Evolutionary conservation across 2,113 vertebrate genomes (phyloP).

Genomic region (Grallaria varia): DNA sequence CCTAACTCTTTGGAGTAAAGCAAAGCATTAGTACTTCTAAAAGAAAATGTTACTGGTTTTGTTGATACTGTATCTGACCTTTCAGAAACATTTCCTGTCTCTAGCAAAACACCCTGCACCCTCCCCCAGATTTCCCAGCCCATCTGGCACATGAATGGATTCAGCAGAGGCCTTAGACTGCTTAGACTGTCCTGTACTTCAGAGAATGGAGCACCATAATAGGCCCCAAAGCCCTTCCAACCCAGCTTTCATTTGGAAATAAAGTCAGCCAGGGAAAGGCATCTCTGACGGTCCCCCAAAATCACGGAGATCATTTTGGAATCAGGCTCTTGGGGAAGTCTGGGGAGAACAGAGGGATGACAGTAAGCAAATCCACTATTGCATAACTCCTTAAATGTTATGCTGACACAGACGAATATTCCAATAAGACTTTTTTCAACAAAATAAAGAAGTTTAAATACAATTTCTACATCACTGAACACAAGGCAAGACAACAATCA

Average conservation of each 20-base stretch:
- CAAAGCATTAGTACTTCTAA: background rate
- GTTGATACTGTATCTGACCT: background rate
- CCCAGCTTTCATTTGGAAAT: background rate
- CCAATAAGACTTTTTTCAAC: background rate
- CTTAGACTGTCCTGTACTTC: background rate
- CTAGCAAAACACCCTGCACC: fast-evolving
- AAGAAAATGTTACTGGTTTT: background rate
- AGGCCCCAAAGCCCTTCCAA: background rate
- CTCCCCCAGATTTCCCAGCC: background rate
- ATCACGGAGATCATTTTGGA: background rate
- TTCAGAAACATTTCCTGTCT: background rate
- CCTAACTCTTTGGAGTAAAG: background rate
- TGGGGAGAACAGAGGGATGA: background rate
- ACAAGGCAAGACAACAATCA: background rate
- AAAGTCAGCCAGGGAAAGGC: background rate
- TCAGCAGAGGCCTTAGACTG: background rate
- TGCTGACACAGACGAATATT: background rate
- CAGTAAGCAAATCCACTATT: background rate
- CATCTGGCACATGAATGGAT: background rate
- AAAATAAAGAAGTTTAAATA: background rate
- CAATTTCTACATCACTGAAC: background rate
- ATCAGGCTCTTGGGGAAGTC: background rate
- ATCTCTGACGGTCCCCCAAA: background rate
- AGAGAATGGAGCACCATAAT: background rate
- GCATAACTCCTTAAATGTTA: background rate